Conservation (phyloP, 2,113 vertebrate genomes). For the Trichechus manatus region DNA sequence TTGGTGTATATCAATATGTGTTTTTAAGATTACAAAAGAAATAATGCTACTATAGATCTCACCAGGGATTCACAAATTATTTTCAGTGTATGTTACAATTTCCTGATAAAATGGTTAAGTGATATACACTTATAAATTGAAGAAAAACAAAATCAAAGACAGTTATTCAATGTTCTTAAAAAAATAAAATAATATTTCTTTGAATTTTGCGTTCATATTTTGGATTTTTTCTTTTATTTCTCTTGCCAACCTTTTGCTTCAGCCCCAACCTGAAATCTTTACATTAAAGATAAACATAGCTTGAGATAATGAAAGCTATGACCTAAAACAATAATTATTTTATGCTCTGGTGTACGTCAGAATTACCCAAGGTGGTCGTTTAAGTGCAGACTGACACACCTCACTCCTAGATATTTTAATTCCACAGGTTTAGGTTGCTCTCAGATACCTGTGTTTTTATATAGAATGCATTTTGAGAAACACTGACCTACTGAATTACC, state of each 20-base stretch:
- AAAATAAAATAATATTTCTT: slow-evolving; percentile 2
- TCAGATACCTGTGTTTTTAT: not conserved
- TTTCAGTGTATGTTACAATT: slow-evolving; percentile 1
- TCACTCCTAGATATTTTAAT: not conserved
- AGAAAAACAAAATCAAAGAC: not conserved
- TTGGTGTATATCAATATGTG: not conserved
- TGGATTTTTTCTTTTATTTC: not conserved
- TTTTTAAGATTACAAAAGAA: not conserved
- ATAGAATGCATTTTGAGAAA: not conserved
- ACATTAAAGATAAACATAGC: not conserved
- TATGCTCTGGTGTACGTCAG: not conserved
- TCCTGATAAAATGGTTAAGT: not conserved
- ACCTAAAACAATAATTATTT: not conserved
- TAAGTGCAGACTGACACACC: not conserved
- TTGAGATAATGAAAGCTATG: not conserved
- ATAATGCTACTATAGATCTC: not conserved
- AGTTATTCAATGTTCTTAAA: not conserved
- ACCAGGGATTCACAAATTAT: not conserved
- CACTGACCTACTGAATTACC: not conserved
- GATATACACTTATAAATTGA: not conserved
- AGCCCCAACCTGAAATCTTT: not conserved
- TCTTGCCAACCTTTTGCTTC: not conserved
- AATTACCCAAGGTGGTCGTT: not conserved
- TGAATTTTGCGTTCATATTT: not conserved
- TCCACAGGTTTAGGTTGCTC: not conserved